Conservation (phyloP, 2,888 invertebrate genomes). For the Anoplius nigerrimus region DNA sequence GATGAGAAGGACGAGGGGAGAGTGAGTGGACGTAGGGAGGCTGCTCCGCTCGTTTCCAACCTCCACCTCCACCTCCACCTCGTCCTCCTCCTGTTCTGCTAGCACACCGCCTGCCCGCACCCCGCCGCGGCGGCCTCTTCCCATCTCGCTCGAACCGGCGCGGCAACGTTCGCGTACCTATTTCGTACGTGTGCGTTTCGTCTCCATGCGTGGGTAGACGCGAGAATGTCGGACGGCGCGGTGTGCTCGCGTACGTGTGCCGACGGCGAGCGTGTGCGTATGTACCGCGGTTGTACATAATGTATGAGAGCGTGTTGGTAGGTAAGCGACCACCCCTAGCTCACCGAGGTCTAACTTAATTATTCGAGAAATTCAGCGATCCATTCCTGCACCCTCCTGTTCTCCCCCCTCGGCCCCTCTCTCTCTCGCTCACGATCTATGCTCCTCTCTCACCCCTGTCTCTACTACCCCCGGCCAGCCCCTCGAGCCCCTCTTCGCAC, state of each 20-base stretch:
- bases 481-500: constrained; percentile 28
- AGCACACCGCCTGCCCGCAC: constrained; percentile 31
- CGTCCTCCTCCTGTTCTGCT: constrained; percentile 25
- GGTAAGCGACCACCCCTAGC: constrained; percentile 70
- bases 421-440: constrained; percentile 28
- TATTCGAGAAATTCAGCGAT: constrained; percentile 75
- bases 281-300: constrained; percentile 70
- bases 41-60: constrained; percentile 36
- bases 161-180: too few relatives aligned
- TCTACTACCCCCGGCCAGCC: neutral
- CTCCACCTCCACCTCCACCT: constrained; percentile 37
- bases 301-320: constrained; percentile 72
- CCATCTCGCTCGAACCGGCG: too few relatives aligned
- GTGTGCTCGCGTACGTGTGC: neutral
- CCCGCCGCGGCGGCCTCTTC: constrained; percentile 9
- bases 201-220: constrained; percentile 30
- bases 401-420: constrained; percentile 28
- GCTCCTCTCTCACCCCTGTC: constrained; percentile 34
- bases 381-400: constrained; percentile 66
- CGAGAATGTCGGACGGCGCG: too few relatives aligned
- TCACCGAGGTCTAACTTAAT: constrained; percentile 73
- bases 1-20: constrained; percentile 25
- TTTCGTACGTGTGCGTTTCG: constrained; percentile 1
- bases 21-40: constrained; percentile 48
- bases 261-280: constrained; percentile 48